Evolutionary conservation across 1,140 invertebrate genomes (phyloP).

Genomic region (Aphaenogaster floridana): DNA sequence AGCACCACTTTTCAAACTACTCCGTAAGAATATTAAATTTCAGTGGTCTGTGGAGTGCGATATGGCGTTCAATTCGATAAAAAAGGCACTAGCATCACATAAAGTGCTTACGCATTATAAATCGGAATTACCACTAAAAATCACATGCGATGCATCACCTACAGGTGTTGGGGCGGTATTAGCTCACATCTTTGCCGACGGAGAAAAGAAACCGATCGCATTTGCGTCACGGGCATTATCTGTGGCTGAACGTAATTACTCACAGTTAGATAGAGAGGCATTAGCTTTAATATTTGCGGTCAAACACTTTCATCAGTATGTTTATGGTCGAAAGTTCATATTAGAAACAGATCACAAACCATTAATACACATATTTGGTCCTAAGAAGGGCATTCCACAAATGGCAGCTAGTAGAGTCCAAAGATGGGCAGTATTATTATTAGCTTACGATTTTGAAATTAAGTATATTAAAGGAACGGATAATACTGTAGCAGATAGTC

Average conservation of each 20-base stretch:
- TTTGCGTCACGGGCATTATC: neutral
- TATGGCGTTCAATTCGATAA: too few relatives aligned
- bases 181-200: neutral
- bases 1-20: too few relatives aligned
- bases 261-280: neutral
- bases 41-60: too few relatives aligned
- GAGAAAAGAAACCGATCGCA: neutral
- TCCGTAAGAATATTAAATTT: too few relatives aligned
- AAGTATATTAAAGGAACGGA: neutral
- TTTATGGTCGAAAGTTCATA: neutral
- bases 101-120: neutral
- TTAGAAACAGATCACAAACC: neutral
- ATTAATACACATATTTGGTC: neutral
- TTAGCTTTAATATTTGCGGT: neutral
- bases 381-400: neutral
- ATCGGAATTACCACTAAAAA: neutral
- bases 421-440: neutral
- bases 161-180: neutral
- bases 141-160: neutral
- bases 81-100: too few relatives aligned
- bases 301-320: neutral
- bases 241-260: neutral
- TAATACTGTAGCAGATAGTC: too few relatives aligned
- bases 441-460: neutral
- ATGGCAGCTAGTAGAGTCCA: neutral